Conservation (phyloP, 2,797 vertebrate species). For the Protonibea diacanthus region DNA sequence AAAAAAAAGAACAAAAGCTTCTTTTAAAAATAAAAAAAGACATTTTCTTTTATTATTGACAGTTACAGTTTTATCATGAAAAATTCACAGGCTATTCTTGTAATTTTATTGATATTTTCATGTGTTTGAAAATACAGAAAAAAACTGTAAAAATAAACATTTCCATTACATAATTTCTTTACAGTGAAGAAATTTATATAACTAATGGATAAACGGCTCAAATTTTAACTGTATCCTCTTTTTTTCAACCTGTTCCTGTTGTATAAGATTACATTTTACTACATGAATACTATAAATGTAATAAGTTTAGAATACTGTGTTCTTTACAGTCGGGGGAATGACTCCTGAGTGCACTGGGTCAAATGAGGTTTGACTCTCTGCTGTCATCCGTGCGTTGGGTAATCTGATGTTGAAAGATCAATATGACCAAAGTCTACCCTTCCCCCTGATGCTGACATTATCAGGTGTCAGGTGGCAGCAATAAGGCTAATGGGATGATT, state of each 20-base stretch:
- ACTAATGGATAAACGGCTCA: no score
- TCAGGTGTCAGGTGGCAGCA: constrained; percentile 72
- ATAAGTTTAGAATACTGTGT: background rate
- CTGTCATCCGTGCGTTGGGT: constrained; percentile 47
- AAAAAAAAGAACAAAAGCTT: no score
- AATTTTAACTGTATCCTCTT: no score
- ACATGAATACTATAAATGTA: background rate
- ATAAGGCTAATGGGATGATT: constrained; percentile 83
- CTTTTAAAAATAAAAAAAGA: no score
- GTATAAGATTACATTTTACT: background rate
- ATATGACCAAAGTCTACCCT: constrained; percentile 73
- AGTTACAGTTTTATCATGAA: no score
- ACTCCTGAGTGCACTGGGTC: constrained; percentile 20
- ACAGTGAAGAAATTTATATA: no score
- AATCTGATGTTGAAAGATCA: constrained; percentile 76
- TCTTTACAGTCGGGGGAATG: background rate
- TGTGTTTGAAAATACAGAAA: no score
- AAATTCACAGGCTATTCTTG: no score
- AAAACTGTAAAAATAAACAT: no score
- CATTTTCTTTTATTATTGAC: no score
- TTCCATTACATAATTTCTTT: no score
- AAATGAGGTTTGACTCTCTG: constrained; percentile 50
- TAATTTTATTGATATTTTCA: no score
- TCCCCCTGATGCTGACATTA: constrained; percentile 50
- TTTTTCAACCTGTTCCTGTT: background rate